Percentiles rank a stretch among this genome's conserved stretches.
phyloP scores from a whole-genome alignment of 2,113 vertebrate species.

The Ancistrus triradiatus region DNA sequence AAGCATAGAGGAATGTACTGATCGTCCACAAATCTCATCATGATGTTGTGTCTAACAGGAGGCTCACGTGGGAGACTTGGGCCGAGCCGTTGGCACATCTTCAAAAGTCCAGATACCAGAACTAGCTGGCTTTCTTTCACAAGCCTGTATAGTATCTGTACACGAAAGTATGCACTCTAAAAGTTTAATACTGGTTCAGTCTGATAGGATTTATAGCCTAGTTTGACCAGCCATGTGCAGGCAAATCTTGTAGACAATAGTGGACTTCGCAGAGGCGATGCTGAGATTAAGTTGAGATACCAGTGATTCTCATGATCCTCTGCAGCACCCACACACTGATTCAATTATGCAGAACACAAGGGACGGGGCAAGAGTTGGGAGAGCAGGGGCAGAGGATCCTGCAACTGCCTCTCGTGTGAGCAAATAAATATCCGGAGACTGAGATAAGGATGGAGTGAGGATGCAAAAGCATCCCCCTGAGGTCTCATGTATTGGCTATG shows the following conservation, averaged over 20 bases:
- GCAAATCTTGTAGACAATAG: conserved; percentile 6
- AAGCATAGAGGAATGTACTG: too few species aligned
- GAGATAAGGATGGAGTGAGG: conserved; percentile 20
- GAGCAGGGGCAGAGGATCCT: conserved; percentile 27
- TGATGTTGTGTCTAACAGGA: conserved; percentile 6
- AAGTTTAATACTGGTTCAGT: too few species aligned
- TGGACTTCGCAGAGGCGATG: conserved; percentile 9
- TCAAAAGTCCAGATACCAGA: too few species aligned
- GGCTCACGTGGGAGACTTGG: too few species aligned
- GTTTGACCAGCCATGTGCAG: background rate
- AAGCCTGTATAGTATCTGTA: too few species aligned
- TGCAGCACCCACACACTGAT: conserved; percentile 38
- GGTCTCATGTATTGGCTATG: too few species aligned
- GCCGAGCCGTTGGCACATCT: too few species aligned
- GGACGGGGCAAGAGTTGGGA: conserved; percentile 12
- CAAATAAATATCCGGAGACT: conserved; percentile 57
- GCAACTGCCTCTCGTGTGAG: conserved; percentile 58
- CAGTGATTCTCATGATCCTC: conserved; percentile 39
- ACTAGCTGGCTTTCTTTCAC: too few species aligned
- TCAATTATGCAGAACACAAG: conserved; percentile 44
- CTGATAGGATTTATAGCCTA: too few species aligned
- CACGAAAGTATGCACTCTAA: too few species aligned
- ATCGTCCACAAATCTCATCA: conserved; percentile 5
- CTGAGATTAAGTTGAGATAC: conserved; percentile 15
- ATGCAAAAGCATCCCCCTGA: too few species aligned